Percentiles rank a stretch among this genome's conserved stretches.
These are phyloP conservation scores for Drosophila cardini DNA, from an alignment of 1,140 invertebrate genomes.

Conservation along the genomic window DNA sequence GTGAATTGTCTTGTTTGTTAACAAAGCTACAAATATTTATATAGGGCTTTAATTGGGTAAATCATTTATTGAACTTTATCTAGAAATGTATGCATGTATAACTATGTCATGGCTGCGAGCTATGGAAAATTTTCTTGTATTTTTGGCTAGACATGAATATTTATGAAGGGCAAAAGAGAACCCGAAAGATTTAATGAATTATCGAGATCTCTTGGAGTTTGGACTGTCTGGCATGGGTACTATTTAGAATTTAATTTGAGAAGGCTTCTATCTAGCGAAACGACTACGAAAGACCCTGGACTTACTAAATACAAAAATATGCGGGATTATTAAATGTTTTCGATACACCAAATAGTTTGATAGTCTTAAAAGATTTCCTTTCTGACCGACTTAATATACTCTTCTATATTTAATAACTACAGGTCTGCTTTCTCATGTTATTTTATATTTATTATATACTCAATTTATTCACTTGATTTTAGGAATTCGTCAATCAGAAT, in stretches of 20 bases:
- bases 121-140: constrained; percentile 62
- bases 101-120: constrained; percentile 12
- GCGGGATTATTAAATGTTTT: too few species aligned
- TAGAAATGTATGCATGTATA: not conserved
- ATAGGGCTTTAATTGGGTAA: constrained; percentile 33
- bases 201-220: too few species aligned
- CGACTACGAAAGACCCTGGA: too few species aligned
- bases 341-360: too few species aligned
- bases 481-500: not conserved
- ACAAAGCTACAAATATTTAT: constrained; percentile 29
- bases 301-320: too few species aligned
- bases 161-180: constrained; percentile 54
- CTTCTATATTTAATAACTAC: too few species aligned
- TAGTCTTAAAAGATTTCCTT: too few species aligned
- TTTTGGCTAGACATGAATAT: constrained; percentile 42
- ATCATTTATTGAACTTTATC: constrained; percentile 48
- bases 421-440: too few species aligned
- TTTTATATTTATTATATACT: not conserved
- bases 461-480: not conserved
- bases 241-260: too few species aligned
- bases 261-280: too few species aligned
- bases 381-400: too few species aligned
- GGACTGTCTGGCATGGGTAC: too few species aligned
- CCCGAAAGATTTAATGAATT: constrained; percentile 16
- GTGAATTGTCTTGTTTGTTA: constrained; percentile 39